phyloP scores from a whole-genome alignment of 2,888 invertebrate species.

The Tribolium freemani region DNA sequence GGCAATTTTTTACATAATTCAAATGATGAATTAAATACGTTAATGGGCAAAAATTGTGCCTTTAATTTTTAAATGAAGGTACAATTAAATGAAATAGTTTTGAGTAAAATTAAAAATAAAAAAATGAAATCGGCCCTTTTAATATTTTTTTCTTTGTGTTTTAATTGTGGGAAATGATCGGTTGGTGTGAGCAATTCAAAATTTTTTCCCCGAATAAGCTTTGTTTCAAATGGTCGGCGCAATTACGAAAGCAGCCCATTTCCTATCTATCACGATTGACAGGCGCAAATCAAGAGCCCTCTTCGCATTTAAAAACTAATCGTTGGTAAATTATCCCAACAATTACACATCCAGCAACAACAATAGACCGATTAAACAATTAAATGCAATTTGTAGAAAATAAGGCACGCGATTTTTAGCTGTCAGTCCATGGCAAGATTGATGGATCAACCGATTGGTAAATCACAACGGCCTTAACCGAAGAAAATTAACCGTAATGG shows the following conservation, averaged over 20 bases:
- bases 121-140: neutral
- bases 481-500: constrained; percentile 54
- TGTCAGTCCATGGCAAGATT: constrained; percentile 60
- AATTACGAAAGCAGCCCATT: constrained; percentile 49
- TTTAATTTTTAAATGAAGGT: too few relatives aligned
- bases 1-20: too few relatives aligned
- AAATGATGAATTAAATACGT: too few relatives aligned
- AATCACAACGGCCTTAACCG: constrained; percentile 48
- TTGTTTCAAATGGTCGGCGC: neutral
- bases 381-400: constrained; percentile 64
- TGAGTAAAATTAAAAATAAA: too few relatives aligned
- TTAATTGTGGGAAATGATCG: too few relatives aligned
- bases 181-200: neutral
- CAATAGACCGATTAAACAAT: constrained; percentile 66
- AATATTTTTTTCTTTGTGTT: neutral
- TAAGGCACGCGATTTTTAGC: constrained; percentile 64
- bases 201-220: neutral
- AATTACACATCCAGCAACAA: constrained; percentile 58
- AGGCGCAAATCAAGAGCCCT: constrained; percentile 61
- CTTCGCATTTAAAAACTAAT: constrained; percentile 57
- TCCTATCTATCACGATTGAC: constrained; percentile 66
- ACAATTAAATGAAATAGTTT: too few relatives aligned
- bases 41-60: too few relatives aligned
- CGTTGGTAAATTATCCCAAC: constrained; percentile 47
- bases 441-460: constrained; percentile 58